Evolutionary conservation across 2,797 vertebrate species (phyloP), one percentile per base, ranked within the genome.

Genomic region (Sebastes taczanowskii): DNA sequence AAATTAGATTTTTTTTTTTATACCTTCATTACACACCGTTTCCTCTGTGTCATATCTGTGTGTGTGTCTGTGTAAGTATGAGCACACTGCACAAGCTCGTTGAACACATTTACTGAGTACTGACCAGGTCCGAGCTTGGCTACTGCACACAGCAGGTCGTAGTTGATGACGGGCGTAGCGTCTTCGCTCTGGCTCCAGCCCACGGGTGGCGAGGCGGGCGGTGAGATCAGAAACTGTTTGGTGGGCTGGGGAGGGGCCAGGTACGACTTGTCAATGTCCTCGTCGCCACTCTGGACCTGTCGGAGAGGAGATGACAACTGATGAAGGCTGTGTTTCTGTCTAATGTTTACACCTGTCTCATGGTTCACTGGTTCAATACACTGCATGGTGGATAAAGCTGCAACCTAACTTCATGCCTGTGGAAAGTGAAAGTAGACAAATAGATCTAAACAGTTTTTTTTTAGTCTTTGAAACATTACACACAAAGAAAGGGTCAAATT

Each of bases 221-320:
- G 99, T 0, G 99, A 99, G 82, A 99, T 99, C 88, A 99, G 97
- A 90, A 99, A 99, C 95, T 99, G 98, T 49, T 98, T 99, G 83
- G 93, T 94, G 1, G 98, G 98, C 71, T 97, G 96, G 1, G 99
- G 99, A 1, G 98, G 99, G 25, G 97, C 97, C 83, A 99, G 95
- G 86, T 97, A 99, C 0, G 97, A 94, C 77, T 98, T 99, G 88
- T 98, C 97, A 0, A 96, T 95, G 52, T 96, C 95, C 79, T 98
- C 98, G 0, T 94, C 90, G 0, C 97, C 95, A 25, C 96, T 95
- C 92, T 99, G 98, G 38, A 97, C 96, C 97, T 98, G 88, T 32
- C 23, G 16, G 22, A 77, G 29, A 63, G 10, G 46, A 80, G 58
- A 60, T 3, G 34, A 70, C 13, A 62, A 60, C 0, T 30, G 22